A percentile compares a stretch with the other conserved stretches of the same genome.
Conservation (phyloP, 64 coral and sea anemone genomes). For the Acropora tenuis region DNA sequence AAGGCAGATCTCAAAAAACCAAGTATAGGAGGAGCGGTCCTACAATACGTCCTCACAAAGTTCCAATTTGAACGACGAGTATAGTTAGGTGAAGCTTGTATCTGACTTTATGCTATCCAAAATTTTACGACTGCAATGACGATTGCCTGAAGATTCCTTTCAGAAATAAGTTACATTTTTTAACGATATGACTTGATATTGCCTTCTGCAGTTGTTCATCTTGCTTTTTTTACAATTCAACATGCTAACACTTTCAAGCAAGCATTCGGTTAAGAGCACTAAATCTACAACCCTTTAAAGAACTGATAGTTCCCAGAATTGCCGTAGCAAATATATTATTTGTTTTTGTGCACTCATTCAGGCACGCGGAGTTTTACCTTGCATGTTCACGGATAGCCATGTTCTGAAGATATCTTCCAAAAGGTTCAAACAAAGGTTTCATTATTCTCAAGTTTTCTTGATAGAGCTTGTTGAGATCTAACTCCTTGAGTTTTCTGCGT, state of each 20-base stretch:
- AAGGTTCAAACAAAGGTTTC: conserved; percentile 27
- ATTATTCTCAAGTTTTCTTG: conserved; percentile 22
- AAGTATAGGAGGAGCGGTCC: background rate
- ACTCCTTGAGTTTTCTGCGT: conserved; percentile 1
- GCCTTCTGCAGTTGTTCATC: background rate
- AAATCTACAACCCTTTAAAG: background rate
- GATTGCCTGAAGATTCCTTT: background rate
- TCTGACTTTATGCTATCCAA: background rate
- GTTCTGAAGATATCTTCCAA: conserved; percentile 16
- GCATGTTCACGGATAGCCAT: background rate
- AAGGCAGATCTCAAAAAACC: background rate
- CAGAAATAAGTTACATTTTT: background rate
- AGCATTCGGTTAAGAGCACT: background rate
- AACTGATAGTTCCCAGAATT: background rate
- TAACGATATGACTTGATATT: background rate
- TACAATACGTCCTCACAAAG: background rate
- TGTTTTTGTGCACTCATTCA: background rate
- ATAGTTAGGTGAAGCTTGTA: background rate
- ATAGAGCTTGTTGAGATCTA: background rate
- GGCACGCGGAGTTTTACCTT: background rate
- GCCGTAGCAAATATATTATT: background rate
- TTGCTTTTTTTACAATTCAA: background rate
- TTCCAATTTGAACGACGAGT: background rate
- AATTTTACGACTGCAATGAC: background rate
- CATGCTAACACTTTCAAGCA: background rate